Evolutionary conservation across 1,140 invertebrate genomes (phyloP).

Genomic region (Whitmania pigra): DNA sequence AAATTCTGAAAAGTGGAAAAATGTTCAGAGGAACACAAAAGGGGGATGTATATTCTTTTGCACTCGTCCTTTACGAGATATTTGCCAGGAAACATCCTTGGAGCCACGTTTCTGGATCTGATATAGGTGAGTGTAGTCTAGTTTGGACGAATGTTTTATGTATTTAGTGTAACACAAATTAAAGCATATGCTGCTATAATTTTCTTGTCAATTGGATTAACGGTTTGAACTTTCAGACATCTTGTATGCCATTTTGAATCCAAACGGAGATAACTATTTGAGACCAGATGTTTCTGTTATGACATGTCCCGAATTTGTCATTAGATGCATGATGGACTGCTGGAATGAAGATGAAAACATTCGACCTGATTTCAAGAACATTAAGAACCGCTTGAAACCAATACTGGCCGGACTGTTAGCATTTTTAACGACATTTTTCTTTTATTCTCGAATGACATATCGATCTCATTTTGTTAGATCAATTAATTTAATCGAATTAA

Average conservation of each 20-base stretch:
- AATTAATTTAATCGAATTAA: no score
- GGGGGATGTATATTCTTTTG: conserved; percentile 88
- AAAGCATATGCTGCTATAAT: background rate
- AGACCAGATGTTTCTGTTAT: conserved; percentile 44
- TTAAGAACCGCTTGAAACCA: conserved; percentile 20
- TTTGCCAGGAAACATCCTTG: conserved; percentile 55
- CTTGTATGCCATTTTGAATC: conserved; percentile 7
- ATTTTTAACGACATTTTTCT: no score
- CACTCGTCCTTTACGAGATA: conserved; percentile 75
- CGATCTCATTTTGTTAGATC: no score
- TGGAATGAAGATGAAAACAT: conserved; percentile 16
- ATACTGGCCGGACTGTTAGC: conserved; percentile 22
- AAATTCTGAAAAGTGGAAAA: conserved; percentile 53
- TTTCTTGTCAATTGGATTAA: background rate
- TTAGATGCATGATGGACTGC: conserved; percentile 21
- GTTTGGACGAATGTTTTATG: background rate
- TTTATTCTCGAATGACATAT: no score
- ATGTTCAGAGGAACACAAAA: conserved; percentile 56
- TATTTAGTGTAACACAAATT: background rate
- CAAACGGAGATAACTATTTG: background rate
- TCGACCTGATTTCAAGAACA: conserved; percentile 21
- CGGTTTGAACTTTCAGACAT: background rate
- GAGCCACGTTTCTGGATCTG: background rate
- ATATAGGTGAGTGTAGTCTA: background rate
- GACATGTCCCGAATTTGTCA: conserved; percentile 17